These are phyloP conservation scores for Delphinus delphis DNA, from an alignment of 2,113 vertebrate species.

Conservation along the genomic window DNA sequence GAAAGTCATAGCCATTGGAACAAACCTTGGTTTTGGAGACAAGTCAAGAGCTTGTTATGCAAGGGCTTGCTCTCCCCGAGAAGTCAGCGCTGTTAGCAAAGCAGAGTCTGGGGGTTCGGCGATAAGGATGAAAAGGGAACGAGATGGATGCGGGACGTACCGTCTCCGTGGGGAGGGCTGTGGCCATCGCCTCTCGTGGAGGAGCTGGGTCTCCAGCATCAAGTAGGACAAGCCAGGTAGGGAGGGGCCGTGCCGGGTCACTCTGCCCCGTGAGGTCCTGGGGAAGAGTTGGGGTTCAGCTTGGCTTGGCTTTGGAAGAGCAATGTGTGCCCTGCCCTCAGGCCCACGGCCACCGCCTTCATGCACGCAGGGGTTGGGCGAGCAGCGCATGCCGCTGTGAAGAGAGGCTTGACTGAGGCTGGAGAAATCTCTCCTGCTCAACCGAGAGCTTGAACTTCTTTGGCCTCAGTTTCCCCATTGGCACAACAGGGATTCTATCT, in stretches of 20 bases:
- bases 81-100: slow-evolving; percentile 67
- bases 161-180: neutral
- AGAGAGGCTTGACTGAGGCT: neutral
- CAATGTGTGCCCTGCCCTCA: neutral
- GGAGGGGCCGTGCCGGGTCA: neutral
- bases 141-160: slow-evolving; percentile 42
- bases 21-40: slow-evolving; percentile 76
- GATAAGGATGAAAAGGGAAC: slow-evolving; percentile 76
- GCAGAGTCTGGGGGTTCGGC: slow-evolving; percentile 50
- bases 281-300: neutral
- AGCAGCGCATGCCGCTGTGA: neutral
- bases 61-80: slow-evolving; percentile 66
- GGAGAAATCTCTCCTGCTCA: neutral
- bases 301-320: neutral
- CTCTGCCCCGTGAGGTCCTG: neutral
- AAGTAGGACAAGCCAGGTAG: slow-evolving; percentile 32
- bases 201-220: neutral
- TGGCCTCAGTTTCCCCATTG: neutral
- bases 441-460: neutral
- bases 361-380: fast-evolving
- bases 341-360: neutral
- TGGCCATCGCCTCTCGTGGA: neutral
- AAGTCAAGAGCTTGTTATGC: slow-evolving; percentile 73
- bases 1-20: slow-evolving; percentile 81
- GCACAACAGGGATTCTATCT: neutral